Base-by-base conservation (phyloP, 2,888 invertebrate genomes). In the Melanargia galathea region DNA sequence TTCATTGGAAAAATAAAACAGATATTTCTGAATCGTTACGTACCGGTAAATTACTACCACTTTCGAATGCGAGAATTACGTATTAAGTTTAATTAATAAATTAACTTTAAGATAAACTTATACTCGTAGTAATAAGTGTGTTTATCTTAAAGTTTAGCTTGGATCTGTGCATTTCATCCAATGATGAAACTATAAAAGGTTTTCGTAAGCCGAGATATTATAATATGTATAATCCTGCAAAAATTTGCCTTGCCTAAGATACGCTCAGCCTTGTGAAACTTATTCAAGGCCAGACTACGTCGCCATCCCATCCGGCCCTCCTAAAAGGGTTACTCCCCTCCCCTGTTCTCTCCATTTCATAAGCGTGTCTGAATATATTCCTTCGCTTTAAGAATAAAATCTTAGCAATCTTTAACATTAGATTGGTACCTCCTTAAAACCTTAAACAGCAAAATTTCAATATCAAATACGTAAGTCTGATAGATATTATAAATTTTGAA, bases 261-360 rank as follows among this genome's bases (percentile, higher is more conserved):
- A 66, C 61, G 69, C 73, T 70, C 80, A 83, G 83, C 81, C 82
- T 85, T 60, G 52, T 46, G 46, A 76, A 70, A 64, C 49, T 73
- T 71, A 75, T 79, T 84, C 83, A 86, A 87, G 86, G 86, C 80
- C 85, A 73, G 65, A 59, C 69, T 67, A 69, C 70, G 73, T 73
- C 78, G 71, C 68, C 70, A 73, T 73, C 69, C 70, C 77, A 76
- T 80, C 79, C 78, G 75, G 70, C 75, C 75, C 75, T 79, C 69
- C 77, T 76, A 75, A 73, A 76, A 72, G 68, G 69, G 68, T 73
- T 72, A 75, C 76, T 74, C 68, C 70, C 13, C 72, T 68, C 71
- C 65, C 40, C 51, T 45, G 54, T 49, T 62, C 71, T 74, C 68
- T 68, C 59, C 69, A 63, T 45, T 74, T 76, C 79, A 80, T 81